Percentiles rank a stretch among this genome's conserved stretches.
These are phyloP conservation scores for Hippoglossus stenolepis DNA, from an alignment of 2,113 vertebrate genomes.

Conservation along the genomic window DNA sequence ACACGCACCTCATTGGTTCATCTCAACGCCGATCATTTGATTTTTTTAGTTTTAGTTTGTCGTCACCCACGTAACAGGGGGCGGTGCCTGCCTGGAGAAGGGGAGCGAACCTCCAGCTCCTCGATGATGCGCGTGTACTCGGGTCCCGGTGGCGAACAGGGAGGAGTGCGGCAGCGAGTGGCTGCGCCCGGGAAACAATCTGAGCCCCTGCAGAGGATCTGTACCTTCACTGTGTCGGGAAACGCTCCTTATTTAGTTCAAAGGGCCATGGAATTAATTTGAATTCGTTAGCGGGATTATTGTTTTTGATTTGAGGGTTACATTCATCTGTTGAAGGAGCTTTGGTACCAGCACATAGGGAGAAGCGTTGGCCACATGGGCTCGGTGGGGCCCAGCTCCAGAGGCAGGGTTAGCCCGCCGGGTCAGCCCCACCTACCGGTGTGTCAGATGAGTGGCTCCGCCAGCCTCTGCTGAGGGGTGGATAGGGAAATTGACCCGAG, in stretches of 20 bases:
- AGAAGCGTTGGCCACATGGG: conserved; percentile 76
- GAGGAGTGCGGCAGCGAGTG: conserved; percentile 37
- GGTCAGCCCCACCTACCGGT: conserved; percentile 80
- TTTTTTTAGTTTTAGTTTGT: not conserved
- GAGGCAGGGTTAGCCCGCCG: conserved; percentile 70
- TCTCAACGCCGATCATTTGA: conserved; percentile 31
- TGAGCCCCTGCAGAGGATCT: conserved; percentile 63
- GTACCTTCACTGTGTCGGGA: conserved; percentile 58
- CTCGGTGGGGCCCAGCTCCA: conserved; percentile 78
- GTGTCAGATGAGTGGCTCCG: conserved; percentile 72
- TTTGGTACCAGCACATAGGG: conserved; percentile 54
- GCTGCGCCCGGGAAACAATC: conserved; percentile 59
- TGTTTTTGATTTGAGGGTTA: conserved; percentile 56
- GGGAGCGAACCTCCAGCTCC: conserved; percentile 51
- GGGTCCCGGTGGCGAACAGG: conserved; percentile 55
- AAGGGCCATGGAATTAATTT: conserved; percentile 71
- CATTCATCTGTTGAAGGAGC: conserved; percentile 63
- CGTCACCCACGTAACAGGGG: conserved; percentile 49
- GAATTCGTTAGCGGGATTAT: conserved; percentile 74
- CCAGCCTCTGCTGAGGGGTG: conserved; percentile 64
- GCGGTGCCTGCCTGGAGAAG: conserved; percentile 62
- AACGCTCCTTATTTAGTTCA: conserved; percentile 63
- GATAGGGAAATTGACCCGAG: conserved; percentile 65
- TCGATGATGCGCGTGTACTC: conserved; percentile 45
- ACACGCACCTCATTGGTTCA: conserved; percentile 53